A percentile compares a stretch with the other conserved stretches of the same genome.
Conservation (phyloP, 2,888 invertebrate species). For the Choristoneura rosaceana region DNA sequence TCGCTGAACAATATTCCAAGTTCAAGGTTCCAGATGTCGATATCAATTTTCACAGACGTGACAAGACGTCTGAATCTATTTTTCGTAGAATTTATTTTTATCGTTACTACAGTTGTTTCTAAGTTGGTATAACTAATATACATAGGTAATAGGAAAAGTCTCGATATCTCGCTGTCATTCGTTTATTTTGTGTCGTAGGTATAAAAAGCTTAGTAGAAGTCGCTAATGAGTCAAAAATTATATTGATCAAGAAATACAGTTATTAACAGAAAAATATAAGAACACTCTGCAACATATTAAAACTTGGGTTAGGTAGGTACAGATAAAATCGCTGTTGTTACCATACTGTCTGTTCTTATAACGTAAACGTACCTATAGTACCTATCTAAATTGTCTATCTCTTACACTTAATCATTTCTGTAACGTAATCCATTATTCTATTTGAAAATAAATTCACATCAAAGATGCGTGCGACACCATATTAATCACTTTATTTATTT, state of each 20-base stretch:
- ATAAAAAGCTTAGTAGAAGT: background rate
- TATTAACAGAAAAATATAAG: background rate
- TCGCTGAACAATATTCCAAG: constrained; percentile 19
- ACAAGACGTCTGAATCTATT: constrained; percentile 8
- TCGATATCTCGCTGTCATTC: background rate
- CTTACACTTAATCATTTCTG: background rate
- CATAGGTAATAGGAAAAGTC: background rate
- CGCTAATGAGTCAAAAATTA: background rate
- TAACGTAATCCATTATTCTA: background rate
- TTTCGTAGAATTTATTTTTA: constrained; percentile 4
- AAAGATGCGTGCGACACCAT: background rate
- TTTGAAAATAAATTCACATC: background rate
- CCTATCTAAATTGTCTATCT: no score
- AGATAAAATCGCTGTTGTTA: background rate
- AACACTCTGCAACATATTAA: background rate
- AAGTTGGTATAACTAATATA: background rate
- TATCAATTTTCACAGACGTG: constrained; percentile 18
- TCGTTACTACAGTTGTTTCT: background rate
- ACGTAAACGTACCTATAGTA: no score
- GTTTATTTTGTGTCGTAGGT: background rate
- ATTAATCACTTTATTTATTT: background rate
- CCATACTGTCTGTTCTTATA: background rate
- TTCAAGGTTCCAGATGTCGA: constrained; percentile 30
- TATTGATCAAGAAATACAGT: background rate
- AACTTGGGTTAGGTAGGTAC: background rate